Conservation (phyloP, 2,797 vertebrate species). For the Poecilia picta region DNA sequence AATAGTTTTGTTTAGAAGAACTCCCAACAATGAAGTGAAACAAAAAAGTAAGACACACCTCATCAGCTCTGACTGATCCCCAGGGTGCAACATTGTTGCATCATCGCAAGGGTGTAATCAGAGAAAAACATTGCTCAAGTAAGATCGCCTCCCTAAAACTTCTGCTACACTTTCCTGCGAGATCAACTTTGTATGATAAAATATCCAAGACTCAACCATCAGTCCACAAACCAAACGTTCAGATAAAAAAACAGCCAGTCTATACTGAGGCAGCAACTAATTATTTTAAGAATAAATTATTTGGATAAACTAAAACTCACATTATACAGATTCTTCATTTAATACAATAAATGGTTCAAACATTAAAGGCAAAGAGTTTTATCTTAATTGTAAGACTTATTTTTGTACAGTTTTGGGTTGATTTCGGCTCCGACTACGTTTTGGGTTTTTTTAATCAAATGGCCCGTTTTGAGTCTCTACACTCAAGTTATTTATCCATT, state of each 20-base stretch:
- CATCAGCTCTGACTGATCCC: constrained; percentile 25
- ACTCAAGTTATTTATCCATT: too few species aligned
- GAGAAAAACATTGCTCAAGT: neutral
- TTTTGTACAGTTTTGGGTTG: too few species aligned
- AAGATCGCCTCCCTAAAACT: neutral
- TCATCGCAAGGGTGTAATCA: constrained; percentile 13
- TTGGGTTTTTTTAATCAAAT: too few species aligned
- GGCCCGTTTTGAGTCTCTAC: too few species aligned
- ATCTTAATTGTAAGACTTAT: too few species aligned
- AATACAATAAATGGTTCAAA: too few species aligned
- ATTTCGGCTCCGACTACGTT: too few species aligned
- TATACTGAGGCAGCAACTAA: neutral
- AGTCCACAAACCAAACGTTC: neutral
- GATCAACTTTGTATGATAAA: neutral
- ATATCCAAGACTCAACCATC: neutral
- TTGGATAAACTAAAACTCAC: too few species aligned
- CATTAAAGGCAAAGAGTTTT: too few species aligned
- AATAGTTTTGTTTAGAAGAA: constrained; percentile 15
- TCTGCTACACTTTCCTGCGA: neutral
- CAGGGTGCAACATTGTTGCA: constrained; percentile 13
- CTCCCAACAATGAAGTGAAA: constrained; percentile 1
- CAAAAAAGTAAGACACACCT: constrained; percentile 8
- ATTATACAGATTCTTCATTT: too few species aligned
- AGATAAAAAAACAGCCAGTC: neutral
- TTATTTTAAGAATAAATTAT: too few species aligned